phyloP scores from a whole-genome alignment of 2,113 vertebrate genomes.

The Sylvietta virens region DNA sequence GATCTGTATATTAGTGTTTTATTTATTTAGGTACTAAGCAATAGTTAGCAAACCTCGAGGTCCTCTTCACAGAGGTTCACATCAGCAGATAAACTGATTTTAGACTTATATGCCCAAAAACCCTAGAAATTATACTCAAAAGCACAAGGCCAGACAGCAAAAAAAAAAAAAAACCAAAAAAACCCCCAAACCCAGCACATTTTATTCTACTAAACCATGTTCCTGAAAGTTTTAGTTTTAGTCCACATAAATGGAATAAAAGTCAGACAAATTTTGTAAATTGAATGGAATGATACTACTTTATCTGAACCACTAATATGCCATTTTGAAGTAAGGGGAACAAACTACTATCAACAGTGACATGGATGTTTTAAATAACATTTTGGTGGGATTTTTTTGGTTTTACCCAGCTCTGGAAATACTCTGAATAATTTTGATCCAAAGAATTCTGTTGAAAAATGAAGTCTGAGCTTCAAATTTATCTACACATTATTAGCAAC shows the following conservation, averaged over 20 bases:
- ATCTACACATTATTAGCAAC: neutral
- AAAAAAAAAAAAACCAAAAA: neutral
- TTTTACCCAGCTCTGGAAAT: neutral
- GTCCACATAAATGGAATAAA: neutral
- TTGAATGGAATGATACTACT: neutral
- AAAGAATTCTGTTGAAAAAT: neutral
- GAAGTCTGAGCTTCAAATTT: neutral
- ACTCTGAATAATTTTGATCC: neutral
- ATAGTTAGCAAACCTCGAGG: neutral
- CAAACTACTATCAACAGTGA: neutral
- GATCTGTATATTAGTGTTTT: neutral
- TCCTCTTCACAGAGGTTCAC: neutral
- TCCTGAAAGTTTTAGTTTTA: neutral
- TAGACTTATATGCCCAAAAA: neutral
- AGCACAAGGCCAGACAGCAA: neutral
- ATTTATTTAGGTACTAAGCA: constrained; percentile 19
- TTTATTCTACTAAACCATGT: neutral
- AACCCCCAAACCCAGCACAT: neutral
- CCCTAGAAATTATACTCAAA: neutral
- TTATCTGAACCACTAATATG: neutral
- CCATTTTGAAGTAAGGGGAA: neutral
- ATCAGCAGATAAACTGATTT: neutral
- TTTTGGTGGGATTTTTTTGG: fast-evolving
- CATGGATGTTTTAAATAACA: neutral
- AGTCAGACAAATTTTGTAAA: neutral